phyloP scores from a whole-genome alignment of 2,113 vertebrate genomes.

The Chinchilla lanigera region DNA sequence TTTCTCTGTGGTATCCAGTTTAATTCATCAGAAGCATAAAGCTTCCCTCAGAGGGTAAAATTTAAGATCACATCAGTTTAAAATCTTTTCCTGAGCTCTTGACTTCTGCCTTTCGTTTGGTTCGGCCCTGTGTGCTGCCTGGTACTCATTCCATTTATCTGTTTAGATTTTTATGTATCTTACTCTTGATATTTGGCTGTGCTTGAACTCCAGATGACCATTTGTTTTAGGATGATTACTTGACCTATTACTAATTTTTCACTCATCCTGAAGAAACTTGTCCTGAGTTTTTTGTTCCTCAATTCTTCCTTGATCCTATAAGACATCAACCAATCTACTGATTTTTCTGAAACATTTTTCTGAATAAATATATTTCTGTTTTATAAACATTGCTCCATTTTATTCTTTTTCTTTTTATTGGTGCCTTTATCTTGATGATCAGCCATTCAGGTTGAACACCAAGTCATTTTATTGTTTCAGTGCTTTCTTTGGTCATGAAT shows the following conservation, averaged over 20 bases:
- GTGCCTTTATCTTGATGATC: not conserved
- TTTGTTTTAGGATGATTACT: not conserved
- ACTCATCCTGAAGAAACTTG: not conserved
- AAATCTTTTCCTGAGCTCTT: not conserved
- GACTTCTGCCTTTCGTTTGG: not conserved
- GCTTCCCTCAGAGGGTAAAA: not conserved
- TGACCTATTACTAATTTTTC: not conserved
- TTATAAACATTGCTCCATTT: not conserved
- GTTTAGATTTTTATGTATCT: not conserved
- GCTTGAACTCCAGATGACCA: not conserved
- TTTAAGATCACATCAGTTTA: not conserved
- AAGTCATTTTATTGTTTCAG: constrained; percentile 38
- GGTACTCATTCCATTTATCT: not conserved
- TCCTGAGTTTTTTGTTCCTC: not conserved
- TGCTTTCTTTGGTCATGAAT: not conserved
- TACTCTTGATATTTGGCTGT: not conserved
- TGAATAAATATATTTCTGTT: constrained; percentile 23
- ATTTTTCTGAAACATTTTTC: not conserved
- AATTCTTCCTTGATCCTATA: not conserved
- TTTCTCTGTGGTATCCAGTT: not conserved
- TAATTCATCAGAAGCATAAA: not conserved
- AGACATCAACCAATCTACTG: not conserved
- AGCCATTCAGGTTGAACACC: not conserved
- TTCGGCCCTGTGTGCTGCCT: not conserved
- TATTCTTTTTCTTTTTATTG: constrained; percentile 7